Conservation (phyloP, 2,888 invertebrate species). For the Atethmia centrago region DNA sequence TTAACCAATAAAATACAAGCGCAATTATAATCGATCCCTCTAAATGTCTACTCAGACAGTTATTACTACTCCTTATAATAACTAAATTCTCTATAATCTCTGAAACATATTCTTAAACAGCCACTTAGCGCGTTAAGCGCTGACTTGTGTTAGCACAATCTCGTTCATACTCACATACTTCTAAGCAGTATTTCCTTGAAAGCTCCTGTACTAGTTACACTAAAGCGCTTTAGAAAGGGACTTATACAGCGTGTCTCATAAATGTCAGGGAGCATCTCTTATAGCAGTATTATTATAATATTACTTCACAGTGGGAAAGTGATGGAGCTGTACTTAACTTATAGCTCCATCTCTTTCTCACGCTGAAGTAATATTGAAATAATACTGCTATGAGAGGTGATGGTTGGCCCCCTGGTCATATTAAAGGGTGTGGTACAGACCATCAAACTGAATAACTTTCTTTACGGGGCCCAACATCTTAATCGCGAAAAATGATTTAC, state of each 20-base stretch:
- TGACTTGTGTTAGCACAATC: constrained; percentile 41
- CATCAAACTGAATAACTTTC: background rate
- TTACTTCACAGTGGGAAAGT: too few species aligned
- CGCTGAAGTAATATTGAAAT: too few species aligned
- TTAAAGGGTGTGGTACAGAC: background rate
- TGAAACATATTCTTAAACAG: constrained; percentile 46
- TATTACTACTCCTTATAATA: constrained; percentile 43
- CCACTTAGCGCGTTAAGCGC: constrained; percentile 51
- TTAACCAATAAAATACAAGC: background rate
- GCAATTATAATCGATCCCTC: background rate
- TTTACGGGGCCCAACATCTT: background rate
- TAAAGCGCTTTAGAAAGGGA: constrained; percentile 15
- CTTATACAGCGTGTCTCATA: background rate
- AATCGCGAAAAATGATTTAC: background rate
- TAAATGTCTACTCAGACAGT: constrained; percentile 2
- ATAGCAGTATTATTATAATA: too few species aligned
- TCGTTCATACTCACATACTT: constrained; percentile 24
- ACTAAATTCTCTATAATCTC: constrained; percentile 42
- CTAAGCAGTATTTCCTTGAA: constrained; percentile 36
- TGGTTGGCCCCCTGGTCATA: too few species aligned
- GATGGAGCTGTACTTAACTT: too few species aligned
- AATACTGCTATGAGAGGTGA: too few species aligned
- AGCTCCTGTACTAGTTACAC: constrained; percentile 15
- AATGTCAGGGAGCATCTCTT: too few species aligned
- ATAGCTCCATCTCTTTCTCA: too few species aligned